Base-by-base conservation (phyloP, 2,797 vertebrate genomes). In the Pterois miles region DNA sequence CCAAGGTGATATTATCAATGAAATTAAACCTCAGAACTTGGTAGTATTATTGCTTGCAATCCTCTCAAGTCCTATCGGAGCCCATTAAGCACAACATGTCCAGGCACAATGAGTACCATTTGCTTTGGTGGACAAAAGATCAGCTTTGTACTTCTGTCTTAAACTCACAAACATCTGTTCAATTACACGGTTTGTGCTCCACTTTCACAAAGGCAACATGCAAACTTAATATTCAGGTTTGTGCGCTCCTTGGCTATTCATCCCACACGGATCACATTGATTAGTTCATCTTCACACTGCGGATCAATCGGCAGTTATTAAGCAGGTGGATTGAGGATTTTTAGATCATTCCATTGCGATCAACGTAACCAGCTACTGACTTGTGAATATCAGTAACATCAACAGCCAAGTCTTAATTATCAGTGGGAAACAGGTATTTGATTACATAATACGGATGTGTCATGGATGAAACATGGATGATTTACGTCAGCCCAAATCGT, bases 1-100 rank as follows among this genome's bases (percentile, higher is more conserved):
- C 85, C 54, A 63, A 89, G 81, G 82, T 87, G 85, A 89, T 90
- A 85, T 76, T 81, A 91, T 91, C 87, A 91, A 82, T 88, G 65
- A 88, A 91, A 91, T 88, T 78, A 90, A 92, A 88, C 75, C 81
- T 84, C 58, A 50, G 56, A 78, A 86, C 76, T 80, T 29, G 0
- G 71, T 58, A 48, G 79, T 65, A 65, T 88, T 90, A 90, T 84
- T 88, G 77, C 87, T 25, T 54, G 46, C 77, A 84, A 77, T 87
- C 85, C 89, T 89, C 88, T 76, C 31, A 64, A 83, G 82, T 64
- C 68, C 76, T n/a, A 48, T 86, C 69, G 72, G 74, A 92, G 86
- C 74, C 71, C 75, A 84, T 90, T 91, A 89, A 52, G 38, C 40
- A 78, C 85, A 73, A 83, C 76, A 65, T 77, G 76, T 65, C 77